Base-by-base conservation (phyloP, 2,888 invertebrate species). In the Hirtodrosophila alboralis region DNA sequence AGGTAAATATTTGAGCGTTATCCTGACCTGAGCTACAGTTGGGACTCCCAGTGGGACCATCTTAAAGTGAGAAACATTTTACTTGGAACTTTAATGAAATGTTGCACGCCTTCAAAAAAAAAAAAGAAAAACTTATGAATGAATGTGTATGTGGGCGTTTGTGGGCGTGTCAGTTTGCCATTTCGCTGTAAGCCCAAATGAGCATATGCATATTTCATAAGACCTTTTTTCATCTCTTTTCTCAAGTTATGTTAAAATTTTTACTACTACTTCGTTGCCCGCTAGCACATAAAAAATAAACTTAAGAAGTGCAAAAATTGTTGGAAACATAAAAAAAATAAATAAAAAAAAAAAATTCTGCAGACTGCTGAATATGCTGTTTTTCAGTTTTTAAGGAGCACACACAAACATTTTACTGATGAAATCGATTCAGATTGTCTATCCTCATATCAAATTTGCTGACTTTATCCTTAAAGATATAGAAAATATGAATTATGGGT, bases 181-280 rank as follows among this genome's bases (percentile, higher is more conserved):
- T 43, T 62, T 54, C 36, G 34, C 52, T 52, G 58, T 68, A 48
- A 61, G 60, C 62, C 61, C 70, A 74, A 79, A 77, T 79, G 81
- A 79, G 84, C 81, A 84, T 81, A 79, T 79, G 79, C 84, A 79
- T 84, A 79, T 84, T 79, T 79, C 74, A 79, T 81, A 80, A 64
- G 75, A 67, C 79, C 84, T 64, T 73, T 67, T 60, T 47, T 41
- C 27, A 7, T 26, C 27, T 34, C 37, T 53, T 23, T 21, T 36
- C 48, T 41, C 69, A 51, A 73, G 76, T 80, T 72, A 79, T 83
- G 69, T 72, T 66, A 33, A 71, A 68, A 80, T 64, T 84, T 77
- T 77, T 84, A 79, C 65, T 66, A 68, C 74, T 51, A 53, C 60
- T 53, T 45, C 51, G 59, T 44, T 72, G 47, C 67, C 68, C 73